Evolutionary conservation across 2,797 vertebrate genomes (phyloP).

Genomic region (Ataeniobius toweri): DNA sequence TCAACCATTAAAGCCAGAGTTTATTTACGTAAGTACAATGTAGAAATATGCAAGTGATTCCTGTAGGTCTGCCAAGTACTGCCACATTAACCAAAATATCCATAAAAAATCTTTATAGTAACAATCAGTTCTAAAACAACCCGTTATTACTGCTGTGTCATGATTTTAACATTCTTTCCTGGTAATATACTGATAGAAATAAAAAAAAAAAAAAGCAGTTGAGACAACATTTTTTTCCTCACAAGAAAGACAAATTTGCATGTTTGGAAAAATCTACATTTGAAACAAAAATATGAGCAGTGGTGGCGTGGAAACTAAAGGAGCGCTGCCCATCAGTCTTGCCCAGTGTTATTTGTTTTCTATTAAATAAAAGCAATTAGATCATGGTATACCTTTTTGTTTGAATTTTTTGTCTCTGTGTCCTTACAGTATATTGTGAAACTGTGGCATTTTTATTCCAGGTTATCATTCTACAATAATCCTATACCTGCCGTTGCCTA

Average conservation of each 20-base stretch:
- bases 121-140: not conserved
- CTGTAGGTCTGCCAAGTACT: not conserved
- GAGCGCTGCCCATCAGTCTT: not conserved
- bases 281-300: not conserved
- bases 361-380: not conserved
- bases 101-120: not conserved
- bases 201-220: not conserved
- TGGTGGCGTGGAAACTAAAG: not conserved
- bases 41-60: not conserved
- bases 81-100: not conserved
- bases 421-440: not conserved
- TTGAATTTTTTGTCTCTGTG: not conserved
- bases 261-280: not conserved
- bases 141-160: not conserved
- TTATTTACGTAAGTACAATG: not conserved
- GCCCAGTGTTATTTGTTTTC: not conserved
- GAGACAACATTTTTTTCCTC: not conserved
- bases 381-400: not conserved
- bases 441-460: no score
- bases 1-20: not conserved
- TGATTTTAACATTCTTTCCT: not conserved
- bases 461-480: not conserved
- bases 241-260: not conserved
- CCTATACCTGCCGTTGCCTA: not conserved
- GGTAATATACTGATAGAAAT: not conserved